phyloP scores from a whole-genome alignment of 2,797 vertebrate species.

The Gorsachius magnificus region DNA sequence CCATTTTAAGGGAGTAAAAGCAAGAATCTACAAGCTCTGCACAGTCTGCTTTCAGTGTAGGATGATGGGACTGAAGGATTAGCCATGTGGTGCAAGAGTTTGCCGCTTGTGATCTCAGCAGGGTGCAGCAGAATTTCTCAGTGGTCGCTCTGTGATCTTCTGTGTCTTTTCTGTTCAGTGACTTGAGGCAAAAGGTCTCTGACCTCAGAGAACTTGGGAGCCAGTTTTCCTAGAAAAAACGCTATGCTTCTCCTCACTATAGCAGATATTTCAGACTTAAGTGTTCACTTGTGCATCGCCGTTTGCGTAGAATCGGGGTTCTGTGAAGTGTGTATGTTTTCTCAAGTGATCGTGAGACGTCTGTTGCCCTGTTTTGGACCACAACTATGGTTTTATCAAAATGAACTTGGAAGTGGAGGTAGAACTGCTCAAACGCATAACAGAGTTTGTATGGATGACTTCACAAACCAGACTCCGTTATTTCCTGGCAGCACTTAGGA shows the following conservation, averaged over 20 bases:
- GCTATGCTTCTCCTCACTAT: accelerated
- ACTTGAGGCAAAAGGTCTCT: background rate
- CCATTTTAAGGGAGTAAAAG: background rate
- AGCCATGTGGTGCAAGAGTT: background rate
- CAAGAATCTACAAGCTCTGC: background rate
- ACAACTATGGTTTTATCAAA: background rate
- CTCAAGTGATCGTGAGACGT: no score
- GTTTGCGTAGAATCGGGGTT: background rate
- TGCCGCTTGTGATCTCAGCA: background rate
- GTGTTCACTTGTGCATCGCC: background rate
- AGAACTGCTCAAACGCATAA: background rate
- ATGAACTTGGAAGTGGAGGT: background rate
- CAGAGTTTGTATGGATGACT: background rate
- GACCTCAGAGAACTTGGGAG: no score
- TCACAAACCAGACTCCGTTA: accelerated
- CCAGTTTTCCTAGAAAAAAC: background rate
- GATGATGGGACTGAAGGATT: background rate
- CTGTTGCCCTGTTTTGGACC: accelerated
- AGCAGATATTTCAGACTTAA: accelerated
- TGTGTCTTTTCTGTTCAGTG: background rate
- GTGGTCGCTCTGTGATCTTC: accelerated
- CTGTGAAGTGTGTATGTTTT: accelerated
- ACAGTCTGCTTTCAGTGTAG: background rate
- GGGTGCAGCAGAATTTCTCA: background rate
- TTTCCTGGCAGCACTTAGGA: background rate